These are phyloP conservation scores for Drosophila kepulauana DNA, from an alignment of 1,140 invertebrate genomes.

Conservation along the genomic window DNA sequence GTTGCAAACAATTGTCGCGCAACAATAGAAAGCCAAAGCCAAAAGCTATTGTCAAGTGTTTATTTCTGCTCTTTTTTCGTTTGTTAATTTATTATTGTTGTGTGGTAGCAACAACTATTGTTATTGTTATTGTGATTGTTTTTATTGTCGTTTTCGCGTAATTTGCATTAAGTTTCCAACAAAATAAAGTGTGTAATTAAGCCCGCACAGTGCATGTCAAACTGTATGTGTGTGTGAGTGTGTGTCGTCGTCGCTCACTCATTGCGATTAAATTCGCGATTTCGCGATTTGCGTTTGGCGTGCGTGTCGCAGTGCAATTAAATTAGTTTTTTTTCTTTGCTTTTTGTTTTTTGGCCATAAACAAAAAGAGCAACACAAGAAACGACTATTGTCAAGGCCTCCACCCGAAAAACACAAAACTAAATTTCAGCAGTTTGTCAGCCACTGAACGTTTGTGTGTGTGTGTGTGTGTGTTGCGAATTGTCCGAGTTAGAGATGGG, in stretches of 20 bases:
- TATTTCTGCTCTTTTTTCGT: slow-evolving; percentile 15
- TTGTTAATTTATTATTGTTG: slow-evolving; percentile 15
- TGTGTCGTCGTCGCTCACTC: neutral
- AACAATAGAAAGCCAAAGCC: slow-evolving; percentile 59
- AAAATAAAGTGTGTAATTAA: slow-evolving; percentile 46
- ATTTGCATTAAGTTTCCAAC: slow-evolving; percentile 42
- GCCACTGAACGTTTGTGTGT: slow-evolving; percentile 15
- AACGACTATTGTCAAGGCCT: slow-evolving; percentile 51
- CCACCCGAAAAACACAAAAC: neutral
- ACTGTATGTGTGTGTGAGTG: slow-evolving; percentile 7
- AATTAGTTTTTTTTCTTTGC: slow-evolving; percentile 8
- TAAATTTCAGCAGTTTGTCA: slow-evolving; percentile 49
- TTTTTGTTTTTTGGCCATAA: slow-evolving; percentile 19
- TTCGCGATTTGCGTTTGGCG: slow-evolving; percentile 45
- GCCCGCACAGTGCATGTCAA: slow-evolving; percentile 42
- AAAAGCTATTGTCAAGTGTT: slow-evolving; percentile 19
- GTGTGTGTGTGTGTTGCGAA: neutral
- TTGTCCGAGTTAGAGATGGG: slow-evolving; percentile 26
- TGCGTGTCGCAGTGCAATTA: slow-evolving; percentile 53
- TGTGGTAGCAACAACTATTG: neutral
- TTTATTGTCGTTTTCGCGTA: slow-evolving; percentile 35
- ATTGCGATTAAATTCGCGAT: slow-evolving; percentile 58
- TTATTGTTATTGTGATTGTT: slow-evolving; percentile 36
- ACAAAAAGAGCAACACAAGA: slow-evolving; percentile 27
- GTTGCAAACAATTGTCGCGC: slow-evolving; percentile 48